A percentile compares a stretch with the other conserved stretches of the same genome.
These are phyloP conservation scores for Steinernema khuongi DNA, from an alignment of 1,140 invertebrate genomes.

Conservation along the genomic window DNA sequence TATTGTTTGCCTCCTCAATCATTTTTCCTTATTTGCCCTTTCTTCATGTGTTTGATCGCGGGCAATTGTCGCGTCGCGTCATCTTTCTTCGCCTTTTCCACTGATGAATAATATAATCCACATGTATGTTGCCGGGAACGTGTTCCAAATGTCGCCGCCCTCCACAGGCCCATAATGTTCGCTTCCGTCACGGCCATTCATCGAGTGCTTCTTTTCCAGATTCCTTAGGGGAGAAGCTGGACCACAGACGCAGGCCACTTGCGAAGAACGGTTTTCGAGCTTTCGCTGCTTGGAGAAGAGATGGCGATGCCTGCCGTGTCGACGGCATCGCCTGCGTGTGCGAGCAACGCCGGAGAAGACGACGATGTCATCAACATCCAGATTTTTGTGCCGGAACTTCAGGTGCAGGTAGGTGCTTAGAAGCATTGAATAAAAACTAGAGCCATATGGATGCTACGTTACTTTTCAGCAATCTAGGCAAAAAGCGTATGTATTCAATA, in stretches of 20 bases:
- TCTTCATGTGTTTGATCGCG: background rate
- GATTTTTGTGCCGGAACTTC: slow-evolving; percentile 60
- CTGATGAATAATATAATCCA: background rate
- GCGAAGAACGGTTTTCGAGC: background rate
- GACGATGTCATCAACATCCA: slow-evolving; percentile 58
- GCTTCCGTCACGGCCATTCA: background rate
- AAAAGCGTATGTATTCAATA: too few species aligned
- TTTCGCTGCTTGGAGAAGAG: slow-evolving; percentile 5
- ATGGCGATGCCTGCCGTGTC: slow-evolving; percentile 17
- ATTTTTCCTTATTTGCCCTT: background rate
- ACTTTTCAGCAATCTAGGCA: too few species aligned
- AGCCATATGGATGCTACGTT: too few species aligned
- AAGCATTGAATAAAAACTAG: too few species aligned
- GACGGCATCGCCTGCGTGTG: slow-evolving; percentile 29
- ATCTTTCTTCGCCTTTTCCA: background rate
- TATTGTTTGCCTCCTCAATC: background rate
- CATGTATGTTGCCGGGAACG: background rate
- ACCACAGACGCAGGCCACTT: background rate
- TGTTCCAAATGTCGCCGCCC: background rate
- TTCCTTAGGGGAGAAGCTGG: background rate
- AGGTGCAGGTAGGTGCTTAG: slow-evolving; percentile 59
- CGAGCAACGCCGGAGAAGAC: slow-evolving; percentile 35
- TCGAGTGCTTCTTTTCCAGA: background rate
- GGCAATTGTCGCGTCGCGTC: background rate
- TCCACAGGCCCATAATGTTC: background rate